Conservation (phyloP, 2,113 vertebrate genomes). For the Eurypyga helias region DNA sequence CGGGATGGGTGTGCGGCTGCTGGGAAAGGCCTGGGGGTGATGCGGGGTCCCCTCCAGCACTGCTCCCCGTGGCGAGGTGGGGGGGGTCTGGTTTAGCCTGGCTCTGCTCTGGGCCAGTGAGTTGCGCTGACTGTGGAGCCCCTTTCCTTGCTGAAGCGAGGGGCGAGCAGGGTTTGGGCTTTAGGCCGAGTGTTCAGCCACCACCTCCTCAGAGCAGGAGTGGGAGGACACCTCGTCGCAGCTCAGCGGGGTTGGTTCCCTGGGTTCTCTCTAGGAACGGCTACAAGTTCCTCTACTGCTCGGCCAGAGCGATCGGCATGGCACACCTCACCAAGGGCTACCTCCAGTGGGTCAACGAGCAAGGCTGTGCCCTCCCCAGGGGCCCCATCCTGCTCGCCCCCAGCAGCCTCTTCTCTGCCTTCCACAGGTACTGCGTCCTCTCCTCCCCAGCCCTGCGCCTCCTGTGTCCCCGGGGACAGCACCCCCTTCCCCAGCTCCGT, state of each 20-base stretch:
- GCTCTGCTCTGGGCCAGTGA: neutral
- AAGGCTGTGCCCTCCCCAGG: slow-evolving; percentile 86
- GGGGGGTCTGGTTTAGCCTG: fast-evolving
- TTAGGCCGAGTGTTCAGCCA: fast-evolving
- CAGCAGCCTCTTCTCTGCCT: slow-evolving; percentile 93
- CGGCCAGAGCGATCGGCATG: slow-evolving; percentile 92
- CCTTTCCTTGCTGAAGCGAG: neutral
- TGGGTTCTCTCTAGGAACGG: slow-evolving; percentile 83
- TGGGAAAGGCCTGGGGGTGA: neutral
- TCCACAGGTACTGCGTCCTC: slow-evolving; percentile 84
- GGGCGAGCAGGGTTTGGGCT: neutral
- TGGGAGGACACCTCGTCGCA: neutral
- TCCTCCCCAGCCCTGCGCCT: neutral
- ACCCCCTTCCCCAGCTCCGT: neutral
- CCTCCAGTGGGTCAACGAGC: slow-evolving; percentile 89
- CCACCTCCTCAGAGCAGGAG: fast-evolving
- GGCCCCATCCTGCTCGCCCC: slow-evolving; percentile 93
- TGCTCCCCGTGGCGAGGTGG: neutral
- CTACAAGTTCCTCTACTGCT: slow-evolving; percentile 97
- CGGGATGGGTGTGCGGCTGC: fast-evolving
- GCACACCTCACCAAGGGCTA: slow-evolving; percentile 92
- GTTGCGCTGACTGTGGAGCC: fast-evolving
- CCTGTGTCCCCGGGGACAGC: neutral
- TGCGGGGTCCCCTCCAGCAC: fast-evolving
- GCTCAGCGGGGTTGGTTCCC: neutral